These are phyloP conservation scores for Neoaliturus tenellus DNA, from an alignment of 2,888 invertebrate species.

Conservation along the genomic window DNA sequence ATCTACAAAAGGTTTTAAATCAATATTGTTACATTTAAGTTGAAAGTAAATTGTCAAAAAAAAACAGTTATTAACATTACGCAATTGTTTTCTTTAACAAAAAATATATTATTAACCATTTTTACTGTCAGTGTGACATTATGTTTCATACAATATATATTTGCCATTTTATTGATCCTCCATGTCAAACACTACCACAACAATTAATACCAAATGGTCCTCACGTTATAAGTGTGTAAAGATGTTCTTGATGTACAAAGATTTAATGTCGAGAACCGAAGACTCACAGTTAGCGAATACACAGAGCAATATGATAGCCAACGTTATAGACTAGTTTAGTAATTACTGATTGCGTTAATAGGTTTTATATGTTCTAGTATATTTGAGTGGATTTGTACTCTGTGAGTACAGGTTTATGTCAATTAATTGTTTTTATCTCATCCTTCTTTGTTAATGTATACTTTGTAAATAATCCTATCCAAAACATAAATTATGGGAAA, in stretches of 20 bases:
- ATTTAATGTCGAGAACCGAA: neutral
- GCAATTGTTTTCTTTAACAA: too few species aligned
- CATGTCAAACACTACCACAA: neutral
- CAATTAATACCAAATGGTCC: neutral
- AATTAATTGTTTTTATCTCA: neutral
- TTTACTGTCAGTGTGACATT: too few species aligned
- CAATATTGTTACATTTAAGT: too few species aligned
- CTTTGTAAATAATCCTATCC: neutral
- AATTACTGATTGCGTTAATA: neutral
- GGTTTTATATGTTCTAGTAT: neutral
- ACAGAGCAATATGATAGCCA: constrained; percentile 26
- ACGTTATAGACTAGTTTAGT: constrained; percentile 9
- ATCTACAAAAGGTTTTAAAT: too few species aligned
- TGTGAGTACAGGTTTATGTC: constrained; percentile 8
- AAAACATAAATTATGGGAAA: neutral
- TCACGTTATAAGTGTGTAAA: neutral
- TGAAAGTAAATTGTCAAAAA: too few species aligned
- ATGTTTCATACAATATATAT: neutral
- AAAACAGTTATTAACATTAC: too few species aligned
- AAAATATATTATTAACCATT: too few species aligned
- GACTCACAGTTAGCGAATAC: constrained; percentile 1
- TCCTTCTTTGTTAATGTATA: neutral
- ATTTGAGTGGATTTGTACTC: constrained; percentile 1
- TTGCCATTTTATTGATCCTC: neutral
- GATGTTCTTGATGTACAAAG: neutral